Evolutionary conservation across 2,113 vertebrate species (phyloP).

Genomic region (Fukomys damarensis): DNA sequence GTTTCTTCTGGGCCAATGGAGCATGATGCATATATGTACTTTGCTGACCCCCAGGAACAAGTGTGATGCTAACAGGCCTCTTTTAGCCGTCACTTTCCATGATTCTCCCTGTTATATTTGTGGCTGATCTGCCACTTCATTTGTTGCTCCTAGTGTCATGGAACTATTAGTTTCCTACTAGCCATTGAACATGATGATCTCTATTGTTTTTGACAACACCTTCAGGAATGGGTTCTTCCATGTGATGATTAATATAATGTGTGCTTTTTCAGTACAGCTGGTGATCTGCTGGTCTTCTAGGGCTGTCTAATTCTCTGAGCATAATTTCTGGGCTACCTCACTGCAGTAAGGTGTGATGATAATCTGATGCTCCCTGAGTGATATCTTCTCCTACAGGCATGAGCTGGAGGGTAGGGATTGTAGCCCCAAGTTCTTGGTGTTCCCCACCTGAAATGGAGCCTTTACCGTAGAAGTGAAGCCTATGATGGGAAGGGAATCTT

Average conservation of each 20-base stretch:
- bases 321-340: not conserved
- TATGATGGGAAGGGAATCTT: not conserved
- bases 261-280: not conserved
- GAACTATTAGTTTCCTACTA: constrained; percentile 14
- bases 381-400: not conserved
- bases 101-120: not conserved
- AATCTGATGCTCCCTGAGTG: not conserved
- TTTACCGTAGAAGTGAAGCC: not conserved
- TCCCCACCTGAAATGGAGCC: not conserved
- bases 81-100: not conserved
- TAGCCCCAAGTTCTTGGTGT: not conserved
- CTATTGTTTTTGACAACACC: not conserved
- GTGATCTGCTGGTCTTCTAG: not conserved
- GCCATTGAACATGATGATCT: constrained; percentile 21
- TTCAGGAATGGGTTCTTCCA: not conserved
- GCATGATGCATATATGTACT: not conserved
- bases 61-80: not conserved
- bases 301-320: not conserved
- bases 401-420: not conserved
- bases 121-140: constrained; percentile 19
- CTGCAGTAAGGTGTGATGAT: not conserved
- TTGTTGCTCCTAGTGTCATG: constrained; percentile 17
- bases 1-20: constrained; percentile 34
- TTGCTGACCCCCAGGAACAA: constrained; percentile 14
- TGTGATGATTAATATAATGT: constrained; percentile 9